Evolutionary conservation across 2,797 vertebrate species (phyloP).

Genomic region (Urophycis tenuis): DNA sequence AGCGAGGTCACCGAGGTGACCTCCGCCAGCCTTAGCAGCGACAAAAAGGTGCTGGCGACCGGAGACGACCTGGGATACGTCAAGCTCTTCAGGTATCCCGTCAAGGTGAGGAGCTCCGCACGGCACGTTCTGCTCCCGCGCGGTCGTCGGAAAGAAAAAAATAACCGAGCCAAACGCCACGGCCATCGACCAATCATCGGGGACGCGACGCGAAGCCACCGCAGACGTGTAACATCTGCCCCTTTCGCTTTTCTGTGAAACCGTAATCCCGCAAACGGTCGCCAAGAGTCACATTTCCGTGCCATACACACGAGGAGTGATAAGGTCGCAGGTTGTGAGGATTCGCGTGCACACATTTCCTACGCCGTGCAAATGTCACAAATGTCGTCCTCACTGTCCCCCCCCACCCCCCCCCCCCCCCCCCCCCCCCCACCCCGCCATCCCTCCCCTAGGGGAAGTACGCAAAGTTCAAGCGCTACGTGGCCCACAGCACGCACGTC

Average conservation of each 20-base stretch:
- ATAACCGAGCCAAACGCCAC: neutral
- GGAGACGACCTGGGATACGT: slow-evolving; percentile 97
- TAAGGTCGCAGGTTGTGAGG: neutral
- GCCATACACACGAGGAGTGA: neutral
- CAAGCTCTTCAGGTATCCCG: slow-evolving; percentile 93
- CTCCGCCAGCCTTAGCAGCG: slow-evolving; percentile 84
- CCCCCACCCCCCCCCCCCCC: too few relatives aligned
- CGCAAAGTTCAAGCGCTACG: slow-evolving; percentile 93
- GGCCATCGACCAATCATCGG: neutral
- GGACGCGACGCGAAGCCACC: too few relatives aligned
- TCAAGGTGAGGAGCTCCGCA: slow-evolving; percentile 74
- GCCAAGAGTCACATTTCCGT: neutral
- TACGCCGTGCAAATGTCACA: neutral
- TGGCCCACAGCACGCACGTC: slow-evolving; percentile 94
- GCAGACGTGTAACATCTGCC: neutral
- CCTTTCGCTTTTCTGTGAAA: neutral
- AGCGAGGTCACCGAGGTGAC: slow-evolving; percentile 93
- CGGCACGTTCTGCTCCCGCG: neutral
- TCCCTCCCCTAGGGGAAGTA: slow-evolving; percentile 81
- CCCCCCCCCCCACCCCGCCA: too few relatives aligned
- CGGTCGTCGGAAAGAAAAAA: too few relatives aligned
- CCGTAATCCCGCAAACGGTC: neutral
- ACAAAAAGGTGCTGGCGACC: slow-evolving; percentile 86
- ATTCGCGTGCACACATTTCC: too few relatives aligned
- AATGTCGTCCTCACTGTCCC: slow-evolving; percentile 36